A percentile compares a stretch with the other conserved stretches of the same genome.
phyloP scores from a whole-genome alignment of 2,113 vertebrate genomes.

The Neofelis nebulosa region DNA sequence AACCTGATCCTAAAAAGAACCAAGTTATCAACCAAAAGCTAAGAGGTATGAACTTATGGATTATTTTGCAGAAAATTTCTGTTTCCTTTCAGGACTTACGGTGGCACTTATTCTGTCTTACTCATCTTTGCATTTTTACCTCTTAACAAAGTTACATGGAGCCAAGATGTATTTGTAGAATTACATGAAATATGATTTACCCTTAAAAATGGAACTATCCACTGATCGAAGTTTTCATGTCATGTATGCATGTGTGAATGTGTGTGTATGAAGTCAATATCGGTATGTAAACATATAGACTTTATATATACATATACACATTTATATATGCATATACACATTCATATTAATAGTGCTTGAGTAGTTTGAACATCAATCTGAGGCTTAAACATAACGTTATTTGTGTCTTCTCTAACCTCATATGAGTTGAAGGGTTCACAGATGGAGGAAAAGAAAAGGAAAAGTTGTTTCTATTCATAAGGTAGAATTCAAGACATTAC shows the following conservation, averaged over 20 bases:
- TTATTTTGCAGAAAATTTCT: conserved; percentile 29
- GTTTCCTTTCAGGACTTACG: background rate
- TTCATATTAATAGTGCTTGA: background rate
- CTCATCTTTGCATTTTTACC: background rate
- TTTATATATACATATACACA: background rate
- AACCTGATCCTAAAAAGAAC: conserved; percentile 11
- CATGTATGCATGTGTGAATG: background rate
- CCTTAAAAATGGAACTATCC: background rate
- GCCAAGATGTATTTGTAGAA: background rate
- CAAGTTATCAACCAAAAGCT: conserved; percentile 13
- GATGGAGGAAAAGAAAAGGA: background rate
- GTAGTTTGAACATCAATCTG: background rate
- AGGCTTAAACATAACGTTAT: background rate
- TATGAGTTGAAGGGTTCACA: background rate
- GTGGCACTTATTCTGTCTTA: background rate
- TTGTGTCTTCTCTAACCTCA: background rate
- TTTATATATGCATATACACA: background rate
- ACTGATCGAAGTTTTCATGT: background rate
- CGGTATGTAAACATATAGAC: background rate
- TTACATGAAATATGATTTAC: background rate
- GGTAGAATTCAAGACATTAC: background rate
- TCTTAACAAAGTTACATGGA: background rate
- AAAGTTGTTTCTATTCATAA: background rate
- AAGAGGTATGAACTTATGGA: conserved; percentile 22
- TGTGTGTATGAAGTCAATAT: background rate